Evolutionary conservation across 2,113 vertebrate species (phyloP).

Genomic region (Marmota monax): DNA sequence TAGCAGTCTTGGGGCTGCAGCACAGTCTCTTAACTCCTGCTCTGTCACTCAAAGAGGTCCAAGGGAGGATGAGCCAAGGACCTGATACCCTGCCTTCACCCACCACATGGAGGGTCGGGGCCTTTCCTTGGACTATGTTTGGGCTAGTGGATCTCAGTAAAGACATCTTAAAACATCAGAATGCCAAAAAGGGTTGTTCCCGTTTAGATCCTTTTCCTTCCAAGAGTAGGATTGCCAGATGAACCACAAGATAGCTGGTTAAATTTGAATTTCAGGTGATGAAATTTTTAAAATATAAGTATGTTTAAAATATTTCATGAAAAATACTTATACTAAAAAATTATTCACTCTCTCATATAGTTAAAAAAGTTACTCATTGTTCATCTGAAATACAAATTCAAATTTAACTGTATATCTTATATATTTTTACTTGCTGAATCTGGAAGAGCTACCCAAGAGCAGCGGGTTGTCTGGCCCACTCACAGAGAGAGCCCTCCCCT

Average conservation of each 20-base stretch:
- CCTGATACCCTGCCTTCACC: neutral
- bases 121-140: neutral
- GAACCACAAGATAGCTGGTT: neutral
- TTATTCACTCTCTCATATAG: neutral
- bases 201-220: neutral
- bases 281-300: neutral
- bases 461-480: neutral
- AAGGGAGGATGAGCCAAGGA: neutral
- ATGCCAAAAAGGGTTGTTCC: neutral
- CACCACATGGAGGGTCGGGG: neutral
- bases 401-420: neutral
- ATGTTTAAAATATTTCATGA: neutral
- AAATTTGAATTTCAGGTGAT: slow-evolving; percentile 12
- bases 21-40: neutral
- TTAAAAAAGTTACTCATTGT: neutral
- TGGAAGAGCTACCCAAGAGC: neutral
- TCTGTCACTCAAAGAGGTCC: neutral
- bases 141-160: neutral
- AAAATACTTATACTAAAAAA: slow-evolving; percentile 16
- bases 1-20: neutral
- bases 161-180: neutral
- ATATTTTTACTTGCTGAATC: slow-evolving; percentile 28
- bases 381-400: slow-evolving; percentile 37
- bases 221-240: neutral
- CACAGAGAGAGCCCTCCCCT: neutral